Evolutionary conservation across 2,113 vertebrate species (phyloP).

Genomic region (Reinhardtius hippoglossoides): DNA sequence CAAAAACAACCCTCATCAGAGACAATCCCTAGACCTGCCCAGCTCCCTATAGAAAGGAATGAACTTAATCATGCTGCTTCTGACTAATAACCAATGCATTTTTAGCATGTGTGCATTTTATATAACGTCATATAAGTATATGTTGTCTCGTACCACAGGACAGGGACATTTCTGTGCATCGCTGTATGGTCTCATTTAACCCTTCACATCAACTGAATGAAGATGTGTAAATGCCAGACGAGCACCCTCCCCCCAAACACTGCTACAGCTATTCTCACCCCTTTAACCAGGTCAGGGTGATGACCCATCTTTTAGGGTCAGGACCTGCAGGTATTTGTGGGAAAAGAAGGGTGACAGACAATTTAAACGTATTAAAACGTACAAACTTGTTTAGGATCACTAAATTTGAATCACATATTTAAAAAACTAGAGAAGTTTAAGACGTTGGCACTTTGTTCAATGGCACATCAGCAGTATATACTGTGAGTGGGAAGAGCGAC

Average conservation of each 20-base stretch:
- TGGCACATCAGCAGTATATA: slow-evolving; percentile 9
- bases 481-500: not conserved
- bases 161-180: slow-evolving; percentile 44
- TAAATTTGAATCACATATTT: slow-evolving; percentile 1
- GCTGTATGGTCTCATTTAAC: slow-evolving; percentile 35
- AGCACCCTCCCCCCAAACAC: slow-evolving; percentile 16
- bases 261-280: slow-evolving; percentile 16
- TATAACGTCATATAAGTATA: slow-evolving; percentile 65
- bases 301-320: not conserved
- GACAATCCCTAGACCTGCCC: slow-evolving; percentile 78
- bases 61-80: slow-evolving; percentile 82
- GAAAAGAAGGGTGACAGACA: not conserved
- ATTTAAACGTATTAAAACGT: not conserved
- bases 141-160: slow-evolving; percentile 50
- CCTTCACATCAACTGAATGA: slow-evolving; percentile 34
- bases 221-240: slow-evolving; percentile 1
- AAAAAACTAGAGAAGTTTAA: not conserved
- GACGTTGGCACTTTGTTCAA: not conserved
- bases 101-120: slow-evolving; percentile 82
- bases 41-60: slow-evolving; percentile 77
- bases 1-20: slow-evolving; percentile 57
- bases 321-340: not conserved
- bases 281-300: slow-evolving; percentile 35
- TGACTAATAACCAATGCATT: slow-evolving; percentile 79
- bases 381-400: not conserved